Base-by-base conservation (phyloP, 2,113 vertebrate genomes). In the Ariopsis seemanni region DNA sequence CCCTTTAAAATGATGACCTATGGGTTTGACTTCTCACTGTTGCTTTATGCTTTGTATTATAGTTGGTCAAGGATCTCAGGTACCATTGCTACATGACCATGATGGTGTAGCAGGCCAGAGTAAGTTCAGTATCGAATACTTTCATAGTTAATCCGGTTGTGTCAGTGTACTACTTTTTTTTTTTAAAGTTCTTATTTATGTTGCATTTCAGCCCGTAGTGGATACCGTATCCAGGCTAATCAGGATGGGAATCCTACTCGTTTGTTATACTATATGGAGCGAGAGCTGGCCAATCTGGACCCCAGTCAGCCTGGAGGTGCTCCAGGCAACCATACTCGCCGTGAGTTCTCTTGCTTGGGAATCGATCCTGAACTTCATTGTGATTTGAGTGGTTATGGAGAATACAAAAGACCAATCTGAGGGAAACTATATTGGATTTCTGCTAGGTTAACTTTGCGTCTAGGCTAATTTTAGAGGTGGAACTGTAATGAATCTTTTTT, bases 191-290 rank as follows among this genome's bases (percentile, higher is more conserved):
- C 57, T 57, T 62, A 65, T 52, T 65, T 67, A 34, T 67, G 20
- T 74, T 87, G 14, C 15, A 10, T 67, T 90, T n/a, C 92, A 95
- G 96, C 95, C 52, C 97, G 97, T 4, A 98, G 96, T 86, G 97
- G 97, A 2, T 97, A 96, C 84, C 96, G 97, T 65, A 97, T 98
- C 86, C 97, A 98, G 90, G 97, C 97, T 82, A 96, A 94, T 88
- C 96, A 97, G 20, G 95, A 96, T 22, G 97, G 97, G 0, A 97
- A 97, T 81, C 97, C 97, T 78, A 98, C 97, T 62, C 94, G 96
- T 11, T 96, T 97, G 57, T 94, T 97, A 50, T 97, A 98, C 89
- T 98, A 98, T 67, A 96, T 97, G 97, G 97, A 98, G 91, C 94
- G 93, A 67, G 97, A 98, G 83, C 93, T 98, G 74, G 96, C 97